These are phyloP conservation scores for Xyliphius kryptos DNA, from an alignment of 2,113 vertebrate species.

Conservation along the genomic window DNA sequence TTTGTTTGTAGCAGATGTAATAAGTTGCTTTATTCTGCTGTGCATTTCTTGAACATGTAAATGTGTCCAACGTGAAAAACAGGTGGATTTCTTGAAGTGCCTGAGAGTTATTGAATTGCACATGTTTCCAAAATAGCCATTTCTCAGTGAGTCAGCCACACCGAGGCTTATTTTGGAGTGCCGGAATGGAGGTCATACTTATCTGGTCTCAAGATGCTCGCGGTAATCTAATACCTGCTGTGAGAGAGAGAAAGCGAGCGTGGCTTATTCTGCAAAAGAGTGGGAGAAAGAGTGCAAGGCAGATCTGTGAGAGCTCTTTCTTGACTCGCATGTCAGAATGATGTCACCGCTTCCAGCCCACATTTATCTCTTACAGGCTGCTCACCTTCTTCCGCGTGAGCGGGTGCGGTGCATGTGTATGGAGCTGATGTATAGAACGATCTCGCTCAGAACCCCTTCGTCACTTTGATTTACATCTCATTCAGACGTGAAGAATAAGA, in stretches of 20 bases:
- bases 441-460: too few relatives aligned
- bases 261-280: neutral
- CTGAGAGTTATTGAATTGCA: neutral
- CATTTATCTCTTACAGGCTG: constrained; percentile 13
- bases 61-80: too few relatives aligned
- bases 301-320: constrained; percentile 16
- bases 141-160: constrained; percentile 9
- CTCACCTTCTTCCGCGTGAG: neutral
- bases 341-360: constrained; percentile 30
- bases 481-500: too few relatives aligned
- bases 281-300: neutral
- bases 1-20: too few relatives aligned
- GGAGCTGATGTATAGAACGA: too few relatives aligned
- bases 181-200: constrained; percentile 5
- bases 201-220: constrained; percentile 14
- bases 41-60: too few relatives aligned
- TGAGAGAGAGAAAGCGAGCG: neutral
- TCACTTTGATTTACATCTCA: too few relatives aligned
- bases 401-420: too few relatives aligned
- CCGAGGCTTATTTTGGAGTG: constrained; percentile 14
- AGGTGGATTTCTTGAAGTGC: too few relatives aligned
- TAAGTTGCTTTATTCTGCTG: too few relatives aligned
- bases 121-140: constrained; percentile 12
- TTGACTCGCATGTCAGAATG: constrained; percentile 33
- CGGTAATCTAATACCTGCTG: constrained; percentile 11